phyloP scores from a whole-genome alignment of 2,113 vertebrate species.

The Apodemus speciosus region DNA sequence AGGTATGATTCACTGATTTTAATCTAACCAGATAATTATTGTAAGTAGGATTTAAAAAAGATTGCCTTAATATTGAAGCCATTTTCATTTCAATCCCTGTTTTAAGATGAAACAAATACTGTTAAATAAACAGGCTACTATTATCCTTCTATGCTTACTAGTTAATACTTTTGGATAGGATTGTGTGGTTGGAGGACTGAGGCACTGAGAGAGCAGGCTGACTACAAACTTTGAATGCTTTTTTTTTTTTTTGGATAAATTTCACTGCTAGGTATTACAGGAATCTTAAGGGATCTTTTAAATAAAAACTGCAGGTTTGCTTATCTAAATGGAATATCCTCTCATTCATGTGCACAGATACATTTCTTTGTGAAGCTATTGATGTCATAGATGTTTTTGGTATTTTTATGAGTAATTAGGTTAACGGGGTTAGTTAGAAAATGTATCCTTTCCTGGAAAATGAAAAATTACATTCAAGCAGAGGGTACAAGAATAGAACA shows the following conservation, averaged over 20 bases:
- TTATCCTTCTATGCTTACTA: conserved; percentile 57
- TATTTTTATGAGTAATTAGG: conserved; percentile 80
- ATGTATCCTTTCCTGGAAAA: conserved; percentile 79
- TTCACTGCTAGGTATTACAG: conserved; percentile 43
- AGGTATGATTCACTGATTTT: conserved; percentile 73
- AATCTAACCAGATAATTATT: conserved; percentile 74
- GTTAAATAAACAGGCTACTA: conserved; percentile 63
- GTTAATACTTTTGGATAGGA: conserved; percentile 58
- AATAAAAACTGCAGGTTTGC: conserved; percentile 59
- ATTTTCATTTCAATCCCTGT: conserved; percentile 65
- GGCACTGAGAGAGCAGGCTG: neutral
- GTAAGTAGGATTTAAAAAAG: conserved; percentile 47
- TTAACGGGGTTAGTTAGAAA: conserved; percentile 80
- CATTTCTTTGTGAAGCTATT: conserved; percentile 67
- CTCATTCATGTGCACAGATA: conserved; percentile 38
- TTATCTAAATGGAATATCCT: conserved; percentile 56
- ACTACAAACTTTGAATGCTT: conserved; percentile 53
- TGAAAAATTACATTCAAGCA: conserved; percentile 78
- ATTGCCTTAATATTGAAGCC: conserved; percentile 61
- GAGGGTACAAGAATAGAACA: conserved; percentile 69
- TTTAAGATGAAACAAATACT: conserved; percentile 69
- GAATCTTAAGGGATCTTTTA: conserved; percentile 50
- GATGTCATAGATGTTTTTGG: conserved; percentile 71
- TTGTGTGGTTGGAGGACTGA: conserved; percentile 1
- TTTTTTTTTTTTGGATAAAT: conserved; percentile 53